Evolutionary conservation across 2,888 invertebrate species (phyloP), one percentile per base, ranked within the genome.

Genomic region (Isoperla grammatica): DNA sequence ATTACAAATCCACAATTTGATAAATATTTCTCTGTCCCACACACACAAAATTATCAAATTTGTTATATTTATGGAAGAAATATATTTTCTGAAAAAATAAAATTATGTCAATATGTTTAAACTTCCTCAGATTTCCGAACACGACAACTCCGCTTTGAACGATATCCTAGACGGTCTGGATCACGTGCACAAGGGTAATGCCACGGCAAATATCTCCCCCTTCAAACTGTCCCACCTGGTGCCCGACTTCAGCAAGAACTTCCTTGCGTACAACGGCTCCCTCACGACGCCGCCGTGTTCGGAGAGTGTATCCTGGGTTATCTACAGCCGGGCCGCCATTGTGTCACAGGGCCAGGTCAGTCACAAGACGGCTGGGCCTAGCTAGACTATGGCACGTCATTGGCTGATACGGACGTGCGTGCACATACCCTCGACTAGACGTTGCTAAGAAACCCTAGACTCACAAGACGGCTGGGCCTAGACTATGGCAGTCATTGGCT

Each of bases 201-300:
- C 77, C 0, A 72, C 75, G 1, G 76, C 76, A 1, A 76, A 79
- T 12, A 71, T 85, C 12, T 74, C 76, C 1, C 79, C 80, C 0
- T 72, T 75, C 15, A 77, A 80, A 0, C 71, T 86, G 67, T 74
- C 74, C 2, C 72, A 71, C 1, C 72, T 84, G 0, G 59, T 85
- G 6, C 77, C 76, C 2, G 75, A 80, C 69, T 86, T 87, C 67
- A 70, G 68, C 11, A 75, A 78, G 64, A 85, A 86, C 69, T 87
- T 83, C 69, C 84, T 84, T 64, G 64, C 83, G 1, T 87, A 86
- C 67, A 82, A 82, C 79, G 86, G 86, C 1, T 75, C 74, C 12
- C 70, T 84, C 46, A 71, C 69, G 1, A 79, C 79, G 0, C 71
- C 71, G 1, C 70, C 69, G 4, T 78, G 78, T 13, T 69, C 75